Evolutionary conservation across 2,888 invertebrate species (phyloP), one percentile per base, ranked within the genome.

Genomic region (Hydrotaea cyrtoneurina): DNA sequence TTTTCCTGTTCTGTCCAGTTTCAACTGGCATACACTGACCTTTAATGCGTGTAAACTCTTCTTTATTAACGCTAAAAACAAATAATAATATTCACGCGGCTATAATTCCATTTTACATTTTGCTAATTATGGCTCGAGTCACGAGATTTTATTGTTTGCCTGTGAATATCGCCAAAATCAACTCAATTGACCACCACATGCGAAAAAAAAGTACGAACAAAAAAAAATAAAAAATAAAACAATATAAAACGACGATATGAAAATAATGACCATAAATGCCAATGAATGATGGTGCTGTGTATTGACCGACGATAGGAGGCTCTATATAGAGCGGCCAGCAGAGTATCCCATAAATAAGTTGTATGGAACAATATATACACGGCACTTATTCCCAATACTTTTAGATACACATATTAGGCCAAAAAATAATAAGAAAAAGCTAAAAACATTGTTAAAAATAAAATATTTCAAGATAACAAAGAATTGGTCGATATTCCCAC

Each of bases 51-150:
- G 31, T 19, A 36, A 69, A 50, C 26, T 71, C 10, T 43, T 71
- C 26, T 71, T 50, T 50, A 15, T n/a, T 50, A 50, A 71, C 23
- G 71, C 53, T 36, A 17, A 64, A 66, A 21, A 4, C 2, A 64
- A 64, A 26, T 19, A 39, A 72, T 55, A 19, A 39, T 5, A 55
- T 53, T 59, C 50, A 13, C 50, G 50, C 50, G 50, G 50, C 50
- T n/a, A 50, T 50, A 50, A 50, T 50, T 50, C n/a, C 15, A 19
- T 55, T 55, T 55, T 55, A 55, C 55, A 55, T 53, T 77, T 57
- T 57, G 36, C 46, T 77, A 77, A 77, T 73, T 81, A 73, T 62
- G 69, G 71, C 59, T 46, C 46, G 74, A 82, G 82, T 82, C 82
- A 82, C 82, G 82, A 82, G 82, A 78, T 82, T 71, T 75, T 39